Evolutionary conservation across 2,797 vertebrate species (phyloP), one percentile per base, ranked within the genome.

Genomic region (Pempheris klunzingeri): DNA sequence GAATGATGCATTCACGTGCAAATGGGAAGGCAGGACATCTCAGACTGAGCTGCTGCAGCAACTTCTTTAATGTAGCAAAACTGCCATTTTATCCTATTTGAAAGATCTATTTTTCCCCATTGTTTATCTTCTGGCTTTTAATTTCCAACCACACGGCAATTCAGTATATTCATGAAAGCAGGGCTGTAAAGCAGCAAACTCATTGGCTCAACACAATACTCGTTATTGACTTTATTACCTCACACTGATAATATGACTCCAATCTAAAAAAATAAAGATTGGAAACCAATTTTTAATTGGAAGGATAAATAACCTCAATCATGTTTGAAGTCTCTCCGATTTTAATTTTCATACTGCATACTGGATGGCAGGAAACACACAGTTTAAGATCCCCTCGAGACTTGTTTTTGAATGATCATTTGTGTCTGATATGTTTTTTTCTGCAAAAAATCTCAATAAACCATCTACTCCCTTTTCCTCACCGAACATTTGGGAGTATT

Each of bases 1-100:
- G 24, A 50, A n/a, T 32, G 41, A 73, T 68, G 30, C 28, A 58
- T 39, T 73, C 24, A 53, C 20, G 13, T 58, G 18, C 36, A 73
- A 22, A 17, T 77, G 36, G 9, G 1, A 62, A 64, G 46, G 17
- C 34, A 14, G n/a, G n/a, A n/a, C n/a, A n/a, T 34, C 7, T 10
- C 14, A 61, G 41, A 55, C n/a, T 47, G 38, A 18, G 6, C 22
- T 12, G 17, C 66, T 14, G 34, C 34, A 41, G 17, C 43, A 24
- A 24, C 39, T 9, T 38, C 18, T 20, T 62, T 15, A 26, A 53
- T 59, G 46, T 18, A 47, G 47, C 10, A n/a, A 54, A 59, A 53
- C 18, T n/a, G 6, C 14, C 1, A 30, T 43, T 18, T 54, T 0
- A 15, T 58, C 26, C 22, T 46, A 1, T 54, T 34, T 4, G 36